phyloP scores from a whole-genome alignment of 1,140 invertebrate genomes.

The Gryllus bimaculatus region DNA sequence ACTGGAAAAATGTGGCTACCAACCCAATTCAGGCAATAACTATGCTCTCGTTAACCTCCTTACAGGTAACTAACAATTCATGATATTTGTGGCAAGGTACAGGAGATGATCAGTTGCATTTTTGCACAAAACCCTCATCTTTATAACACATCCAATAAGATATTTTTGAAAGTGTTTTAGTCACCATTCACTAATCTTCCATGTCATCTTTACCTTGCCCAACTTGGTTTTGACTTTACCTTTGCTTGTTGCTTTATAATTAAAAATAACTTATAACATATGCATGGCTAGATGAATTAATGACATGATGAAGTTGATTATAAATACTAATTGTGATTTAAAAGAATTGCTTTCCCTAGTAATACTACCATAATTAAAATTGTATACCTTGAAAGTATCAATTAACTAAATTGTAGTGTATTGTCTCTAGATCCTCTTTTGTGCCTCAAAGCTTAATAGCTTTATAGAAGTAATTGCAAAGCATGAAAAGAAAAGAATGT shows the following conservation, averaged over 20 bases:
- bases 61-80: slow-evolving; percentile 45
- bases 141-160: too few relatives aligned
- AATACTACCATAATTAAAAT: too few relatives aligned
- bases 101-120: not conserved
- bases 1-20: slow-evolving; percentile 56
- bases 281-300: not conserved
- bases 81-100: not conserved
- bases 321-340: not conserved
- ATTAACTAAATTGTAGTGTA: too few relatives aligned
- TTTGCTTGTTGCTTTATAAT: too few relatives aligned
- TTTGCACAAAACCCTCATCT: not conserved
- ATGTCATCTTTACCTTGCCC: not conserved
- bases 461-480: too few relatives aligned
- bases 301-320: not conserved
- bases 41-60: slow-evolving; percentile 65
- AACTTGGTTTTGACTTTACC: too few relatives aligned
- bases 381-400: too few relatives aligned
- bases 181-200: not conserved
- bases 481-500: too few relatives aligned
- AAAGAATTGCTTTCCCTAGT: not conserved
- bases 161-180: too few relatives aligned
- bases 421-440: too few relatives aligned
- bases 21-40: slow-evolving; percentile 44
- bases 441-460: too few relatives aligned
- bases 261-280: not conserved